A percentile compares a stretch with the other conserved stretches of the same genome.
Conservation (phyloP, 2,113 vertebrate genomes). For the Hippocampus guttulatus region DNA sequence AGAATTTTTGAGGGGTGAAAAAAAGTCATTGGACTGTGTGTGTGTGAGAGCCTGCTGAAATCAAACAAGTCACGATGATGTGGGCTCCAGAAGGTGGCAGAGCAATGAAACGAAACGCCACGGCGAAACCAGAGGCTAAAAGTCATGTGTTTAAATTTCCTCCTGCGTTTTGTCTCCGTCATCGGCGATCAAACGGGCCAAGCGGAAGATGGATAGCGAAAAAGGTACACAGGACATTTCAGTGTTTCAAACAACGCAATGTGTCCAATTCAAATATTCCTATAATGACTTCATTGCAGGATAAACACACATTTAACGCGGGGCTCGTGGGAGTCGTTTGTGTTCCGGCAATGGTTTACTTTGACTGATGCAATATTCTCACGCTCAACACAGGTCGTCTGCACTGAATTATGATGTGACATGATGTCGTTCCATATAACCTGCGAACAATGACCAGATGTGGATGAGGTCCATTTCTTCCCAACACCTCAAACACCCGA, state of each 20-base stretch:
- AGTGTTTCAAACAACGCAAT: slow-evolving; percentile 7
- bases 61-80: not conserved
- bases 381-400: not conserved
- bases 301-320: slow-evolving; percentile 8
- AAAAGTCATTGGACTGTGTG: not conserved
- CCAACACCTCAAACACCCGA: slow-evolving; percentile 56
- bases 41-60: not conserved
- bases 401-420: not conserved
- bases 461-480: slow-evolving; percentile 55
- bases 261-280: slow-evolving; percentile 6
- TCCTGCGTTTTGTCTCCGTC: slow-evolving; percentile 13
- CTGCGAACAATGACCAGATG: slow-evolving; percentile 51
- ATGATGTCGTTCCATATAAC: not conserved
- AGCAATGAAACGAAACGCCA: slow-evolving; percentile 4
- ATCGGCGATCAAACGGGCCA: not conserved
- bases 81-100: slow-evolving; percentile 5
- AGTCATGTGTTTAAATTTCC: slow-evolving; percentile 16
- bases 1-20: too few species aligned
- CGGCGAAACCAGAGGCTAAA: slow-evolving; percentile 1
- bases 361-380: slow-evolving; percentile 2
- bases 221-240: slow-evolving; percentile 7
- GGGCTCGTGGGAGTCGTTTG: not conserved
- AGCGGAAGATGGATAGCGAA: slow-evolving; percentile 1
- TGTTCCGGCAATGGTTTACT: slow-evolving; percentile 2
- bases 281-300: slow-evolving; percentile 15